A percentile compares a stretch with the other conserved stretches of the same genome.
Evolutionary conservation across 64 coral and sea anemone species (phyloP).

Genomic region (Dendronephthya gigantea): DNA sequence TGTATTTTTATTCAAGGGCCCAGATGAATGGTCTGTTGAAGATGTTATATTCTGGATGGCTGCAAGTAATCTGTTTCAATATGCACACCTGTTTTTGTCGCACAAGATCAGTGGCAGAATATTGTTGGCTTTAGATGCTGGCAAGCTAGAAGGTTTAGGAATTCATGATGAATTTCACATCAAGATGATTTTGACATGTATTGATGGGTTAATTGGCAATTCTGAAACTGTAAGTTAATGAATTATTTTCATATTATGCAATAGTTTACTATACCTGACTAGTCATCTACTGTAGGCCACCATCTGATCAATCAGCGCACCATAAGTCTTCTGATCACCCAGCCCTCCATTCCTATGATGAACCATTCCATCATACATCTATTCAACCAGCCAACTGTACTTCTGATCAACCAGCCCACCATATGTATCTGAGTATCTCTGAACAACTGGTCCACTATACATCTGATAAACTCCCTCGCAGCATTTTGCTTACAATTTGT

Average conservation of each 20-base stretch:
- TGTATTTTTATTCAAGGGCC: neutral
- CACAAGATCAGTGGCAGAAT: slow-evolving; percentile 23
- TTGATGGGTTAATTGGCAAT: slow-evolving; percentile 40
- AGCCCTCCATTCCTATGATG: too few species aligned
- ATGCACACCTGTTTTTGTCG: slow-evolving; percentile 47
- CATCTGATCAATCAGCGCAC: too few species aligned
- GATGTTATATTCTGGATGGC: slow-evolving; percentile 60
- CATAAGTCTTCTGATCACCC: too few species aligned
- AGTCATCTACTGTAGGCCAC: too few species aligned
- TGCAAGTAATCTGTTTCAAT: slow-evolving; percentile 35
- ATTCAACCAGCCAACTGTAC: too few species aligned
- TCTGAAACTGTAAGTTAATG: slow-evolving; percentile 31
- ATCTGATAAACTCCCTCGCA: too few species aligned
- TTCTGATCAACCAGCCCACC: too few species aligned
- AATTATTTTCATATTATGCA: neutral
- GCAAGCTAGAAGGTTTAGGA: slow-evolving; percentile 12
- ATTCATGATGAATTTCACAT: slow-evolving; percentile 40
- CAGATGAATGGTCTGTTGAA: slow-evolving; percentile 39
- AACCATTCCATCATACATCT: too few species aligned
- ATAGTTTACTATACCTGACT: too few species aligned
- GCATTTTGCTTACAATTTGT: too few species aligned
- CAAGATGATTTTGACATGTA: slow-evolving; percentile 31
- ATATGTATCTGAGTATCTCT: too few species aligned
- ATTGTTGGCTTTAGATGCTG: slow-evolving; percentile 23
- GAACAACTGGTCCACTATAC: too few species aligned